Evolutionary conservation across 2,888 invertebrate species (phyloP), one percentile per base, ranked within the genome.

Genomic region (Azorinus chamasolen): DNA sequence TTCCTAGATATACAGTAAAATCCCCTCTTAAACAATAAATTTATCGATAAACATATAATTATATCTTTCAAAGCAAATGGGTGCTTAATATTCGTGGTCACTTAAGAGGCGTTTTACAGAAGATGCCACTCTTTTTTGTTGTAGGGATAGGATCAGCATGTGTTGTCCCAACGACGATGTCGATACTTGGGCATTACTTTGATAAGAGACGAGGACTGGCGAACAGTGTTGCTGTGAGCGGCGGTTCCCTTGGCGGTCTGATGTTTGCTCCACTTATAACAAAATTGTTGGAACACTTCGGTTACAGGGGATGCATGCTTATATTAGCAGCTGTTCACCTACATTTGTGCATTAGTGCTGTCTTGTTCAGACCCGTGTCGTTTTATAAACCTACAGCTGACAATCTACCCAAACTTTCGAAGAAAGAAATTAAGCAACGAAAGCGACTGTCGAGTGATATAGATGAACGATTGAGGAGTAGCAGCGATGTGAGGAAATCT

Each of bases 121-220:
- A 32, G 10, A 32, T 32, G 32, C 32, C 4, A 32, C 32, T 6
- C 18, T 32, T 10, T 27, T 20, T 3, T 20, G 27, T 69, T 54
- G 16, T 71, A 83, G 83, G 83, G 20, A 18, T 61, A 25, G 71
- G 63, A 12, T 57, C 55, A 2, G 72, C 76, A 2, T 65, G 79
- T 0, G 39, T 74, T 25, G 54, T 72, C 32, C 71, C 74, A 16
- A 71, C 81, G 1, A 58, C 63, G 1, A 16, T 81, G n/a, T 51
- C 72, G 16, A 78, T 72, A 12, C 37, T 83, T 6, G 71, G 72
- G 22, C 41, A 53, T 1, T 81, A 83, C 59, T 83, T 83, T 61
- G 66, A 78, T n/a, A 63, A 69, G 22, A 61, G 63, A 14, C 61
- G 80, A 5, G 74, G 81, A 3, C 73, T 83, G 2, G 80, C 83